phyloP scores from a whole-genome alignment of 2,888 invertebrate species.

The Drosophila yooni region DNA sequence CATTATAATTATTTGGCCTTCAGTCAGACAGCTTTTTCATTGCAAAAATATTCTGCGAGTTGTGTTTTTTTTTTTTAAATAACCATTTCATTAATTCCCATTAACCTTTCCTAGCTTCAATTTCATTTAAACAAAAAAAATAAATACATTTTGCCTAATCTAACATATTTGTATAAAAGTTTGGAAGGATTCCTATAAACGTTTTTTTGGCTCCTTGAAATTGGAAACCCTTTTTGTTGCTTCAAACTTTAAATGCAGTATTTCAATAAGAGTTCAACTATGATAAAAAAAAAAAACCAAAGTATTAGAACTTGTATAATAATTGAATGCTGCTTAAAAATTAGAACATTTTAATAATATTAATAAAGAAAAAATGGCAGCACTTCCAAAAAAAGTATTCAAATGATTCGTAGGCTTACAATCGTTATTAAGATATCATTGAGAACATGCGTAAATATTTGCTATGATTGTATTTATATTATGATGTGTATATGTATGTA shows the following conservation, averaged over 20 bases:
- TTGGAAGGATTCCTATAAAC: not conserved
- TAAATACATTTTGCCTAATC: not conserved
- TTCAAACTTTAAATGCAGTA: not conserved
- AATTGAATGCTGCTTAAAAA: no score
- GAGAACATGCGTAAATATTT: not conserved
- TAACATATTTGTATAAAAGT: not conserved
- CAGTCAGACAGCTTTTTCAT: slow-evolving; percentile 20
- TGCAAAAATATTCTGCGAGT: not conserved
- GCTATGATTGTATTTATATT: not conserved
- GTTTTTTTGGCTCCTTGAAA: not conserved
- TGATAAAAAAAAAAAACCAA: not conserved
- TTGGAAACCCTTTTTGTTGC: not conserved
- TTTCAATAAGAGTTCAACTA: not conserved
- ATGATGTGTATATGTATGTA: not conserved
- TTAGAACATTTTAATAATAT: no score
- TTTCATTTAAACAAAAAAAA: not conserved
- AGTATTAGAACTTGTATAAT: no score
- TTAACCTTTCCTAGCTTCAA: not conserved
- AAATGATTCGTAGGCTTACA: no score
- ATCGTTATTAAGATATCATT: not conserved
- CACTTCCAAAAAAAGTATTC: not conserved
- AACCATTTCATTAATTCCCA: slow-evolving; percentile 6
- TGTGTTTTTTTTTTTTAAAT: slow-evolving; percentile 34
- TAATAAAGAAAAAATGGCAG: not conserved
- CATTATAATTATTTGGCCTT: slow-evolving; percentile 33